Evolutionary conservation across 2,797 vertebrate genomes (phyloP), one percentile per base, ranked within the genome.

Genomic region (Poeciliopsis paucimaculata): DNA sequence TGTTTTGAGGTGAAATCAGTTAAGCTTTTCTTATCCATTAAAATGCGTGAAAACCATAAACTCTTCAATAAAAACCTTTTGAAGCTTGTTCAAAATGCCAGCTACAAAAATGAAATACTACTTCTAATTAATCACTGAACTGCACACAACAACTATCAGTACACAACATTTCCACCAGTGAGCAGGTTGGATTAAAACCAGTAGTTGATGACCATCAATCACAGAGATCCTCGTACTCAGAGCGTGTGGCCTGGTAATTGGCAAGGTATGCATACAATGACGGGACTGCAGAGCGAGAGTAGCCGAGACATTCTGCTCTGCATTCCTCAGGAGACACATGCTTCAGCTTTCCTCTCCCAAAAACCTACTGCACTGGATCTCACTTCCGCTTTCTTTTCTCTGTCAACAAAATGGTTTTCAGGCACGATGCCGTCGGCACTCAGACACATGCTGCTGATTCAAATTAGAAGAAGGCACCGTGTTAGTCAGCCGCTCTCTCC

Each of bases 321-420:
- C 92, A 92, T 93, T 93, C 91, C 91, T 88, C 79, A 82, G 75
- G 71, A 87, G 83, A 82, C 57, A 49, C 81, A 82, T 53, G 28
- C 71, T 71, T 75, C 66, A 41, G 73, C 73, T 83, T 82, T 77
- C 57, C 43, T 75, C 80, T 73, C 55, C 11, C 10, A 49, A 34
- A 36, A 76, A 77, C 79, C 73, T 53, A 74, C 82, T 49, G 55
- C 73, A 60, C 72, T 23, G 39, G 45, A 64, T 75, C 51, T 75
- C 8, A 46, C 72, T 20, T 39, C 10, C 51, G 7, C 55, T 55
- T 57, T 62, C 34, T 11, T 43, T 53, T 34, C 77, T 51, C 20
- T 4, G n/a, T 51, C 41, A 82, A 68, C 77, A 36, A 77, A 49
- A 15, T 13, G 8, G 20, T 45, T 75, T 82, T 70, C 2, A 74